A percentile compares a stretch with the other conserved stretches of the same genome.
Conservation (phyloP, 2,797 vertebrate genomes). For the Rhincodon typus region DNA sequence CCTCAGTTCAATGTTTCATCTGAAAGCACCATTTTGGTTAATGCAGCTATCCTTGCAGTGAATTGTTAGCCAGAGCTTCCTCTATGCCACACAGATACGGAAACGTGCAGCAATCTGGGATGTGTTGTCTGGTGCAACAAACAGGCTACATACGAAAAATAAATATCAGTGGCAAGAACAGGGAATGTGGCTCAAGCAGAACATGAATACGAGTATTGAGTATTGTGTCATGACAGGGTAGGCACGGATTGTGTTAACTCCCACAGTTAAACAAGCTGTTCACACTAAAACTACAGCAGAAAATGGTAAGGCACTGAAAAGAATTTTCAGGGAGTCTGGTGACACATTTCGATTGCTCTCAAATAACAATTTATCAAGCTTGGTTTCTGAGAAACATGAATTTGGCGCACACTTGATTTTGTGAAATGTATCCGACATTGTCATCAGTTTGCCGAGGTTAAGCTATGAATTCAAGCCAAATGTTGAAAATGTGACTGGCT, state of each 20-base stretch:
- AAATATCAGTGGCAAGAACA: background rate
- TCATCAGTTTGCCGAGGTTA: background rate
- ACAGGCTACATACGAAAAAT: background rate
- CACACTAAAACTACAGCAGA: background rate
- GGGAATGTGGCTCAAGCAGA: background rate
- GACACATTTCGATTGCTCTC: background rate
- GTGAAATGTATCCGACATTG: background rate
- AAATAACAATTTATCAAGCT: background rate
- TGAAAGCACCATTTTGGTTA: background rate
- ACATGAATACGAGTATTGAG: background rate
- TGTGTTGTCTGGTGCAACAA: background rate
- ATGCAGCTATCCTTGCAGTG: background rate
- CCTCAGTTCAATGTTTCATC: background rate
- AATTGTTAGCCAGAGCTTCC: background rate
- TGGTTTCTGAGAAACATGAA: background rate
- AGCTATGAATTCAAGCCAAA: background rate
- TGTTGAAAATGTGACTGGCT: background rate
- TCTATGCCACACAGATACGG: background rate
- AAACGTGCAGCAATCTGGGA: background rate
- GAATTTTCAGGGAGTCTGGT: background rate
- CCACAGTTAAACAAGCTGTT: background rate
- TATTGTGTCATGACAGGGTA: background rate
- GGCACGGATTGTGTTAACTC: background rate
- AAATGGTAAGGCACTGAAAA: background rate
- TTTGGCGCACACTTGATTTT: background rate